These are phyloP conservation scores for Chironex yamaguchii DNA, from an alignment of 30 jellyfish, hydroid and myxozoan genomes.

Conservation along the genomic window DNA sequence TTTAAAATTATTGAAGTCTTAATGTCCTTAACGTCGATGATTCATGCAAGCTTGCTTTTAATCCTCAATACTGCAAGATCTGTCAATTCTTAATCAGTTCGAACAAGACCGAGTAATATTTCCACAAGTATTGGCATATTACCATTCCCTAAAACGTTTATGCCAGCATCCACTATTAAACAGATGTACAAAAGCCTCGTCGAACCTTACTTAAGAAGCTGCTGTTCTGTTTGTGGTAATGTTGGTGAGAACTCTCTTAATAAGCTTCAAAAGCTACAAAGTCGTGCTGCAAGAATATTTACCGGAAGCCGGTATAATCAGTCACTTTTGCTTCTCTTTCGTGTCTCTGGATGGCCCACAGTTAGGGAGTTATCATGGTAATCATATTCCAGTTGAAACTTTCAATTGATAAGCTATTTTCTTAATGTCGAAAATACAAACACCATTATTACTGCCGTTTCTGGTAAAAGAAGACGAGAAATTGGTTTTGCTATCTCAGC, in stretches of 20 bases:
- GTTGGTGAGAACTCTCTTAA: slow-evolving; percentile 47
- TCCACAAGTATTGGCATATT: slow-evolving; percentile 61
- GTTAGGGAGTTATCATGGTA: slow-evolving; percentile 25
- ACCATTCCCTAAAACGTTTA: slow-evolving; percentile 34
- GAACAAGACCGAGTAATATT: slow-evolving; percentile 21
- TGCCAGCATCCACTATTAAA: slow-evolving; percentile 60
- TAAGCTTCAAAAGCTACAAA: slow-evolving; percentile 43
- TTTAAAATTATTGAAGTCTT: too few species aligned
- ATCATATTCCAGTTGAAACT: too few species aligned
- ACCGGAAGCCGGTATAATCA: slow-evolving; percentile 40
- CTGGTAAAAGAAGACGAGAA: too few species aligned
- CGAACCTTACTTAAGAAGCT: slow-evolving; percentile 30
- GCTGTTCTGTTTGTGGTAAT: slow-evolving; percentile 66
- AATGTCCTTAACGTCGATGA: too few species aligned
- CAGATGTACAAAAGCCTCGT: slow-evolving; percentile 43
- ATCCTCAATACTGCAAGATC: too few species aligned
- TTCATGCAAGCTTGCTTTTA: too few species aligned
- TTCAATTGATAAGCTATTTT: too few species aligned
- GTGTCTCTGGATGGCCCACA: slow-evolving; percentile 68
- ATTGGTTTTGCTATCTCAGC: too few species aligned
- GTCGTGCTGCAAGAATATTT: slow-evolving; percentile 57
- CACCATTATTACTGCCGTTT: too few species aligned
- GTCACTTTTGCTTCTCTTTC: slow-evolving; percentile 36
- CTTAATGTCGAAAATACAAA: too few species aligned
- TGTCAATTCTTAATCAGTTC: too few species aligned